A percentile compares a stretch with the other conserved stretches of the same genome.
These are phyloP conservation scores for Keiferia lycopersicella DNA, from an alignment of 2,888 invertebrate species.

Conservation along the genomic window DNA sequence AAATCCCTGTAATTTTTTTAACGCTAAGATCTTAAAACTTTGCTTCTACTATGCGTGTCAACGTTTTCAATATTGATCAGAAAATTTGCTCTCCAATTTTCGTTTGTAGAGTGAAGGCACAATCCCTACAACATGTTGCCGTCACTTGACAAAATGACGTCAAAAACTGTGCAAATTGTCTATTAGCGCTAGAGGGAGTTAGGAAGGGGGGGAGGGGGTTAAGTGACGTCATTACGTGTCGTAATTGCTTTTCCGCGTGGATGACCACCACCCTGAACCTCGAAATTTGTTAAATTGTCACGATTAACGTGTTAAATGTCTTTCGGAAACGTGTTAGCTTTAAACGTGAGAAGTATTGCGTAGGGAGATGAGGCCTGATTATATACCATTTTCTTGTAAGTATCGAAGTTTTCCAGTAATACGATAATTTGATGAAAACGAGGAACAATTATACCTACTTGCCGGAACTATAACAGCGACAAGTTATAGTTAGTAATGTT, in stretches of 20 bases:
- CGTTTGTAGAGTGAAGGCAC: not conserved
- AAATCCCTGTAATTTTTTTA: not conserved
- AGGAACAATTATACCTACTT: not conserved
- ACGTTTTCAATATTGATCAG: not conserved
- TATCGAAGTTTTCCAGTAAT: too few relatives aligned
- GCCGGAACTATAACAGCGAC: too few relatives aligned
- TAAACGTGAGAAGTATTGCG: conserved; percentile 46
- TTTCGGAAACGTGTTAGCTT: conserved; percentile 59
- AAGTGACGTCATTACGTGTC: conserved; percentile 77
- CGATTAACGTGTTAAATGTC: conserved; percentile 77
- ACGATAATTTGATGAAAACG: too few relatives aligned
- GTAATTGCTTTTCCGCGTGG: conserved; percentile 80
- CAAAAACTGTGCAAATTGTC: conserved; percentile 73
- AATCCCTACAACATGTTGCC: conserved; percentile 33
- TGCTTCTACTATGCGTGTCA: not conserved
- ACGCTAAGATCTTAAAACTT: too few relatives aligned
- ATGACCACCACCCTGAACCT: conserved; percentile 61
- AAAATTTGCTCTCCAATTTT: not conserved
- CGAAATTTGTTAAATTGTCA: conserved; percentile 75
- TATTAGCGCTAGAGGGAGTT: conserved; percentile 56
- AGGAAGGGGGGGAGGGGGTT: conserved; percentile 45
- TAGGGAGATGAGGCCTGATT: too few relatives aligned
- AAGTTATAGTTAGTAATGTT: too few relatives aligned
- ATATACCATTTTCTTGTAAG: too few relatives aligned
- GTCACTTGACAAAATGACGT: conserved; percentile 49